A percentile compares a stretch with the other conserved stretches of the same genome.
Conservation (phyloP, 2,113 vertebrate genomes). For the Vombatus ursinus region DNA sequence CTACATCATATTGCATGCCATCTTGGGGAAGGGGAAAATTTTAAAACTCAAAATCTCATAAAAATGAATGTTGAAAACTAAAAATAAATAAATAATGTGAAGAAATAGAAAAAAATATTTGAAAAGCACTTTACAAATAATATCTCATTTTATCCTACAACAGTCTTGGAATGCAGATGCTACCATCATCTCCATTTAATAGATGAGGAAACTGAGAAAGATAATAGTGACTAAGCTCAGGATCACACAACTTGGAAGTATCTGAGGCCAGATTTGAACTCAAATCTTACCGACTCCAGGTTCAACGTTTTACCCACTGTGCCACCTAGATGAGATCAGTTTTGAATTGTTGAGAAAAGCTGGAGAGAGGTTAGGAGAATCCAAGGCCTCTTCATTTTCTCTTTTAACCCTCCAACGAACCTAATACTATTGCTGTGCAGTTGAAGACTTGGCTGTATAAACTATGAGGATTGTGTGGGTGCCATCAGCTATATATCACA, state of each 20-base stretch:
- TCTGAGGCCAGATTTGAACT: not conserved
- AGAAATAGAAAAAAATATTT: not conserved
- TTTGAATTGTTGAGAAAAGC: conserved; percentile 31
- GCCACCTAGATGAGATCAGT: not conserved
- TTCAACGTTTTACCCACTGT: not conserved
- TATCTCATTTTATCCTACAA: not conserved
- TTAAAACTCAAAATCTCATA: too few species aligned
- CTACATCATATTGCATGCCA: too few species aligned
- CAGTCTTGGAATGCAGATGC: not conserved
- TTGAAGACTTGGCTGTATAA: not conserved
- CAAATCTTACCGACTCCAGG: not conserved
- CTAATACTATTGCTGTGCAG: not conserved
- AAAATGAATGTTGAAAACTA: too few species aligned
- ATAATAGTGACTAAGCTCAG: not conserved
- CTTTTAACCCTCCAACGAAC: not conserved
- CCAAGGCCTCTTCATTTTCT: not conserved
- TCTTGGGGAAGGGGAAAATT: too few species aligned
- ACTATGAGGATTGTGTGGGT: not conserved
- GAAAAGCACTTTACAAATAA: not conserved
- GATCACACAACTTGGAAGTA: not conserved
- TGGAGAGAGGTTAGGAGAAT: not conserved
- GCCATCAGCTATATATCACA: not conserved
- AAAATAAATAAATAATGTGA: too few species aligned
- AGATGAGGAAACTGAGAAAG: not conserved
- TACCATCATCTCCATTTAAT: not conserved